Evolutionary conservation across 2,888 invertebrate species (phyloP).

Genomic region (Celastrina argiolus): DNA sequence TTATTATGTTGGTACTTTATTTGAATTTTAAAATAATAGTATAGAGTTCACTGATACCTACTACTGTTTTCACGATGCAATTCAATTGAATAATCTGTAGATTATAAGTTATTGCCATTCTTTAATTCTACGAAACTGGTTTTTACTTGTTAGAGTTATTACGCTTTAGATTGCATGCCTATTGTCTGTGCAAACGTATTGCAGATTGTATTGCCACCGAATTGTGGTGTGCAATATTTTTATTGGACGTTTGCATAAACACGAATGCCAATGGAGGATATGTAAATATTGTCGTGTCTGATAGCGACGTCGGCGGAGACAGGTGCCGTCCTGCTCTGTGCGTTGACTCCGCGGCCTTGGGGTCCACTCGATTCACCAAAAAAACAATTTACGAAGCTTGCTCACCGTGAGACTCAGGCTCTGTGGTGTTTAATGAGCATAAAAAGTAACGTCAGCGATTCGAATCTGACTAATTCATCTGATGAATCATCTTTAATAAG

Average conservation of each 20-base stretch:
- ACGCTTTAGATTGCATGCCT: not conserved
- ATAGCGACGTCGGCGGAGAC: slow-evolving; percentile 49
- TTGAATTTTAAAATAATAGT: no score
- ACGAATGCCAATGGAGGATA: slow-evolving; percentile 11
- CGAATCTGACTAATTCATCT: not conserved
- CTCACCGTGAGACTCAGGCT: slow-evolving; percentile 47
- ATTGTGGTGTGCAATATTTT: slow-evolving; percentile 11
- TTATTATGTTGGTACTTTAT: no score
- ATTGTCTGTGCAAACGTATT: slow-evolving; percentile 8
- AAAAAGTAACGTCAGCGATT: not conserved
- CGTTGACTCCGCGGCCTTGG: slow-evolving; percentile 70
- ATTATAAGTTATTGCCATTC: not conserved
- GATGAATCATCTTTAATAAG: not conserved
- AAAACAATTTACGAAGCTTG: slow-evolving; percentile 51
- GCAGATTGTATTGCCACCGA: not conserved
- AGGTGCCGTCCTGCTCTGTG: slow-evolving; percentile 67
- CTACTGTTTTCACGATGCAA: no score
- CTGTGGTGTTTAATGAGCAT: not conserved
- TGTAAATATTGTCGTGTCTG: slow-evolving; percentile 46
- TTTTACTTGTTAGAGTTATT: not conserved
- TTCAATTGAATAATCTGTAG: no score
- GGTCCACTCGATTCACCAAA: slow-evolving; percentile 58
- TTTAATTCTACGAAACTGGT: not conserved
- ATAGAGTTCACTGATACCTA: no score
- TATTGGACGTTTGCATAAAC: slow-evolving; percentile 12